Base-by-base conservation (phyloP, 2,888 invertebrate genomes). In the Conops quadrifasciatus region DNA sequence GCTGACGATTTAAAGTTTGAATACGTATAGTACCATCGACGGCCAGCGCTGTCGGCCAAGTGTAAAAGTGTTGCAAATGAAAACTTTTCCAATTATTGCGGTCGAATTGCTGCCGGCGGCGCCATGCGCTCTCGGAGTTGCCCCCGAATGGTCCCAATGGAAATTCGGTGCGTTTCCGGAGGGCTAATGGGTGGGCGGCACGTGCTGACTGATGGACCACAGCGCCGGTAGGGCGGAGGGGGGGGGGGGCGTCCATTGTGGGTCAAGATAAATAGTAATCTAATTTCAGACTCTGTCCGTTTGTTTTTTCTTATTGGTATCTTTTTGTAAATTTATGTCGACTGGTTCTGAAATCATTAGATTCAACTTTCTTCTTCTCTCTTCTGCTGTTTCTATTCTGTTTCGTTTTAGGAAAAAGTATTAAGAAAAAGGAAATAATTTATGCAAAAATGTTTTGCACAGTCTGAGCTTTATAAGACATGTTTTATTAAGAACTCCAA, bases 21-120 rank as follows among this genome's bases (percentile, higher is more conserved):
- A 51, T 7, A 51, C n/a, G 51, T 3, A 36, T 15, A 2, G 3
- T 16, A 19, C 4, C 9, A 60, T 16, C 7, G 60, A 15, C 30
- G n/a, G 49, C 15, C 24, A 64, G 13, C 28, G 59, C 13, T 24
- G 28, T 28, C 26, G 49, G 15, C 53, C 30, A 28, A 66, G 49
- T 60, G 59, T 60, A 59, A 67, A 67, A 59, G 36, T 59, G 67
- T 43, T 45, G 28, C 59, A 60, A 59, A 67, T 67, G 67, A 60
- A 67, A 67, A 67, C 67, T 67, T 67, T 67, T 67, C 59, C 67
- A 59, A 67, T 67, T 59, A 67, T 67, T 67, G 67, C 67, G 67
- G 59, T 67, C 59, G 59, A 67, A 47, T 49, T 67, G 59, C 19
- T 60, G 28, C 53, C 49, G 11, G 19, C n/a, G 21, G 21, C n/a